Base-by-base conservation (phyloP, 2,797 vertebrate genomes). In the Distichodus sexfasciatus region DNA sequence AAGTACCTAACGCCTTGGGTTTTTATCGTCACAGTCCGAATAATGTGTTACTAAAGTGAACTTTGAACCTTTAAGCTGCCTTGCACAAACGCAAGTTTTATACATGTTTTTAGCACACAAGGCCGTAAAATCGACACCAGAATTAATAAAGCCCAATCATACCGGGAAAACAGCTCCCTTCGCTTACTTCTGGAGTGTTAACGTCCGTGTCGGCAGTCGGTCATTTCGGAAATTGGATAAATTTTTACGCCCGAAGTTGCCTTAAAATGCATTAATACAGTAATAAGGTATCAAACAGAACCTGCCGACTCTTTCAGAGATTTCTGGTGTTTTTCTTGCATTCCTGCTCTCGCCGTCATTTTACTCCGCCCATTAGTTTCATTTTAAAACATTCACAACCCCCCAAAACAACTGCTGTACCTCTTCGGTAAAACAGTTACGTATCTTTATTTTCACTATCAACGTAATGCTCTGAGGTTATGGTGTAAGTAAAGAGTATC, bases 11-110 rank as follows among this genome's bases (percentile, higher is more conserved):
- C 59, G 33, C 43, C n/a, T 43, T 8, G 19, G 4, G n/a, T 58
- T 36, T n/a, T 6, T 50, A 38, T 36, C 28, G 23, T 28, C 46
- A 28, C 29, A 15, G 21, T 38, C 26, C 35, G 31, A 53, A 40
- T 72, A 51, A 76, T 68, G 23, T 64, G 46, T 50, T 43, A 68
- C 50, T 57, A 65, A 50, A 24, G 53, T 47, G 70, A 64, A 50
- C 51, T 72, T 66, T 31, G 69, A 9, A 48, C 74, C 23, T 61
- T 62, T 35, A n/a, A 66, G 33, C n/a, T n/a, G n/a, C n/a, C n/a
- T n/a, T n/a, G n/a, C n/a, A n/a, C n/a, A n/a, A n/a, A n/a, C n/a
- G n/a, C n/a, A n/a, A n/a, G n/a, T n/a, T n/a, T n/a, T n/a, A n/a
- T n/a, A n/a, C n/a, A n/a, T n/a, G n/a, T n/a, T n/a, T n/a, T n/a